Evolutionary conservation across 2,113 vertebrate species (phyloP), one percentile per base, ranked within the genome.

Genomic region (Prochilodus magdalenae): DNA sequence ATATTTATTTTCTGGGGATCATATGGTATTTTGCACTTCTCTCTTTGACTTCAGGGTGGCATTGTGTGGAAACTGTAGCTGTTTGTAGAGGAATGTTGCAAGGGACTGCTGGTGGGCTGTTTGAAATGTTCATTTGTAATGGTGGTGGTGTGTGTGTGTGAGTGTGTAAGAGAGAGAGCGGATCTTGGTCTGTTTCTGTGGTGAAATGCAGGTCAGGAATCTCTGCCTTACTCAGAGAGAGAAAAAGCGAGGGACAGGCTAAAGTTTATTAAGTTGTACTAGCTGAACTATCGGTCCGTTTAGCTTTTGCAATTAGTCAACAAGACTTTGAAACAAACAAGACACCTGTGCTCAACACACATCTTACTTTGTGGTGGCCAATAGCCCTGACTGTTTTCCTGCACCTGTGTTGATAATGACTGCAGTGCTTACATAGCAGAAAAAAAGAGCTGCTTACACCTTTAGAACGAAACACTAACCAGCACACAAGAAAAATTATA

Each of bases 41-140:
- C 29, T n/a, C 55, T 33, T 51, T 71, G 49, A 77, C 69, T 51
- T 79, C 63, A 75, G 74, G 53, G 57, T 67, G 66, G 47, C 49
- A 79, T 63, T 36, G 80, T 76, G 26, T 72, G 55, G 53, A 79
- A 13, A 57, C 63, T 70, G 63, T 75, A 30, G 66, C 65, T 12
- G 30, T 24, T 59, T 14, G 26, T 29, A 36, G 27, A 22, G 53
- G 72, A 79, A 83, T 86, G 60, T 83, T 29, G 27, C n/a, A 5
- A 49, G 51, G 72, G 66, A 49, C 36, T 55, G 66, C 26, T 76
- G 70, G 59, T 71, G 75, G 73, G 77, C 53, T 60, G 69, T 79
- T 24, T 77, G 65, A 75, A 85, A 82, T 75, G 79, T 62, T 20
- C 59, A 77, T 81, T 78, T 82, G 53, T 74, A 59, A 29, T 44